Conservation (phyloP, 2,888 invertebrate species). For the Chaitophorus viminalis region DNA sequence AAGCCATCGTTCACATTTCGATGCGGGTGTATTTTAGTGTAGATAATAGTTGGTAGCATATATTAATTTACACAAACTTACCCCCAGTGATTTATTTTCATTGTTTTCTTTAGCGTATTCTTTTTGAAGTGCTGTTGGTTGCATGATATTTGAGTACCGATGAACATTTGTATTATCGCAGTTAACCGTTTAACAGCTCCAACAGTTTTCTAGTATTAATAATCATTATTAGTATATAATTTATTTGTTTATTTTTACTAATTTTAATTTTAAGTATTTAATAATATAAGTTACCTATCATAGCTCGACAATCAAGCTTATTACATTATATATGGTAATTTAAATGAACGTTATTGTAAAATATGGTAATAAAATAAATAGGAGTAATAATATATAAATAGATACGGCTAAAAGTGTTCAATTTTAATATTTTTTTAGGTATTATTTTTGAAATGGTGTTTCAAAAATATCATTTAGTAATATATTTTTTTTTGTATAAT, state of each 20-base stretch:
- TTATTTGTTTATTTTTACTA: no score
- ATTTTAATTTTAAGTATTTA: no score
- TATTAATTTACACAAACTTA: slow-evolving; percentile 66
- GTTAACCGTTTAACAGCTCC: slow-evolving; percentile 82
- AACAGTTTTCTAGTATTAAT: slow-evolving; percentile 20
- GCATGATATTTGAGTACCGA: slow-evolving; percentile 90
- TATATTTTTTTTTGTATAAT: no score
- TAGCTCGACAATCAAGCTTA: no score
- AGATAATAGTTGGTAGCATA: neutral
- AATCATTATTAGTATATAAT: neutral
- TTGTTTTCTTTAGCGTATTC: slow-evolving; percentile 84
- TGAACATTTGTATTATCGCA: slow-evolving; percentile 90
- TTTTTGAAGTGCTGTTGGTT: slow-evolving; percentile 74
- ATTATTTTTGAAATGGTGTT: no score
- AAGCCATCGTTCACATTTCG: no score
- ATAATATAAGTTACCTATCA: no score
- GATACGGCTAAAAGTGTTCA: no score
- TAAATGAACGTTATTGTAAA: neutral
- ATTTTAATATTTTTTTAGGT: no score
- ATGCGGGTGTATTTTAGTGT: neutral
- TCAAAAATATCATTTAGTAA: no score
- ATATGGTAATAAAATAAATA: neutral
- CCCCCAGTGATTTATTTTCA: slow-evolving; percentile 93
- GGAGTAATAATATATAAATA: neutral
- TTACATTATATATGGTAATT: neutral